phyloP scores from a whole-genome alignment of 2,888 invertebrate genomes.

The Melanotus villosus region DNA sequence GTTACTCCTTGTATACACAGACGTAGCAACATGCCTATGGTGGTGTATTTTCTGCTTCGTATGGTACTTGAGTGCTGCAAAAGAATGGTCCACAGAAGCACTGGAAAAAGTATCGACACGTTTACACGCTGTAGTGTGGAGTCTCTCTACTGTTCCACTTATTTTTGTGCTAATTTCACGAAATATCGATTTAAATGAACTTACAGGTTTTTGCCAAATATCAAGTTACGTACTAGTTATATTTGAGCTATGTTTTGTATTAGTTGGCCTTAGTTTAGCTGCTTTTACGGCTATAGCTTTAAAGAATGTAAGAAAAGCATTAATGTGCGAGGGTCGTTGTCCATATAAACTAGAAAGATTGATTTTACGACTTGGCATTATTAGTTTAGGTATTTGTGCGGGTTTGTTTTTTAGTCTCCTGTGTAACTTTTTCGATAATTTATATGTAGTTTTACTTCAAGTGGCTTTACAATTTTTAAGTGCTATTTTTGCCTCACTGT shows the following conservation, averaged over 20 bases:
- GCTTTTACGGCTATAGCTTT: conserved; percentile 83
- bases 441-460: conserved; percentile 57
- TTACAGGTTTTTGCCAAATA: conserved; percentile 88
- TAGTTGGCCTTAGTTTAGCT: conserved; percentile 81
- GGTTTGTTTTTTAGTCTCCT: conserved; percentile 82
- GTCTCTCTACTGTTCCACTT: conserved; percentile 87
- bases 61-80: conserved; percentile 91
- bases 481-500: conserved; percentile 60
- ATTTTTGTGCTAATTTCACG: conserved; percentile 86
- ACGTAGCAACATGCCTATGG: conserved; percentile 86
- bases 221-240: conserved; percentile 58
- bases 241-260: conserved; percentile 57
- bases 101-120: conserved; percentile 88
- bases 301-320: conserved; percentile 77
- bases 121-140: conserved; percentile 91
- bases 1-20: conserved; percentile 74
- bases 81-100: conserved; percentile 95
- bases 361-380: conserved; percentile 84
- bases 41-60: conserved; percentile 91
- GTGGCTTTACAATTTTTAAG: conserved; percentile 59
- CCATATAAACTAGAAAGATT: conserved; percentile 76
- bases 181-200: conserved; percentile 83
- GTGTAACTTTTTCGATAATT: conserved; percentile 67
- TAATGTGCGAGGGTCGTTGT: conserved; percentile 72
- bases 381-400: conserved; percentile 82